A percentile compares a stretch with the other conserved stretches of the same genome.
These are phyloP conservation scores for Epinotia demarniana DNA, from an alignment of 2,888 invertebrate species.

Conservation along the genomic window DNA sequence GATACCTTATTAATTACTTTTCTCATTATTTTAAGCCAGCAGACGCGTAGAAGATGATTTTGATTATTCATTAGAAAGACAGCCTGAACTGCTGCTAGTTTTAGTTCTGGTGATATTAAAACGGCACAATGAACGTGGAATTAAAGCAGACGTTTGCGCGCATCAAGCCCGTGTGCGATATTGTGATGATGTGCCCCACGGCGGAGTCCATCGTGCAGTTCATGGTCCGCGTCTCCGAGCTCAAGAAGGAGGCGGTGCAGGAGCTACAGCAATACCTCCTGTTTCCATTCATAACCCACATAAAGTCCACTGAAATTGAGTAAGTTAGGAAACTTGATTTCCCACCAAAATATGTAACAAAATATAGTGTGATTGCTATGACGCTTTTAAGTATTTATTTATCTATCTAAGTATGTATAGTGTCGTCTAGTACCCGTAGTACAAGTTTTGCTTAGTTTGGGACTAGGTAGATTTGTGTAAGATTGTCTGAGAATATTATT, in stretches of 20 bases:
- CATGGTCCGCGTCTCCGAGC: constrained; percentile 58
- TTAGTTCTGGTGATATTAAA: not conserved
- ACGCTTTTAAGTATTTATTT: not conserved
- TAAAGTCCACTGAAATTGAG: constrained; percentile 67
- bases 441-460: no score
- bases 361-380: not conserved
- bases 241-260: constrained; percentile 74
- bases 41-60: constrained; percentile 27
- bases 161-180: constrained; percentile 83
- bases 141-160: constrained; percentile 68
- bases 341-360: not conserved
- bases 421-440: no score
- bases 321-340: constrained; percentile 54
- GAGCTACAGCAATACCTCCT: constrained; percentile 82
- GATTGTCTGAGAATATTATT: no score
- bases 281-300: constrained; percentile 78
- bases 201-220: constrained; percentile 68
- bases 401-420: no score
- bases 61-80: not conserved
- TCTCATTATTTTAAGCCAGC: constrained; percentile 1
- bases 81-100: not conserved
- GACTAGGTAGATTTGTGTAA: no score
- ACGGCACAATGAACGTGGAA: constrained; percentile 65
- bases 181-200: constrained; percentile 77
- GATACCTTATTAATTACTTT: constrained; percentile 16